A percentile compares a stretch with the other conserved stretches of the same genome.
Evolutionary conservation across 2,888 invertebrate species (phyloP).

Genomic region (Salticus scenicus): DNA sequence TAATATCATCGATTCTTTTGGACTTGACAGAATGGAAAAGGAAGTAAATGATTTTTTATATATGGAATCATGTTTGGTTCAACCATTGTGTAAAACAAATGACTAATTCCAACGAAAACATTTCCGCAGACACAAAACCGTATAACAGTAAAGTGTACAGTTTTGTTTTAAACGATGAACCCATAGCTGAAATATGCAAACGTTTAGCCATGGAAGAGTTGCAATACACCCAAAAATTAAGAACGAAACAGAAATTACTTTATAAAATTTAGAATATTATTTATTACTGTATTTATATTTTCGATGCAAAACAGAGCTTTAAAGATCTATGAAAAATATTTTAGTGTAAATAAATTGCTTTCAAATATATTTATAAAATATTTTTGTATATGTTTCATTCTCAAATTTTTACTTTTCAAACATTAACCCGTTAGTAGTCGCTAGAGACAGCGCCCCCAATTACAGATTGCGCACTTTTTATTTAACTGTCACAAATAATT

Average conservation of each 20-base stretch:
- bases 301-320: too few relatives aligned
- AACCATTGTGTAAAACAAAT: conserved; percentile 32
- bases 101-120: background rate
- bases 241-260: conserved; percentile 37
- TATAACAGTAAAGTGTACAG: conserved; percentile 10
- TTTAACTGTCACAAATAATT: too few relatives aligned
- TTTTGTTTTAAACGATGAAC: conserved; percentile 29
- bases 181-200: conserved; percentile 39
- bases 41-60: conserved; percentile 65
- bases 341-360: too few relatives aligned
- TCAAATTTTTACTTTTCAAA: too few relatives aligned
- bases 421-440: too few relatives aligned
- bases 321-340: too few relatives aligned
- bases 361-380: too few relatives aligned
- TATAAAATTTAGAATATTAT: conserved; percentile 6
- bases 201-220: conserved; percentile 45
- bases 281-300: too few relatives aligned
- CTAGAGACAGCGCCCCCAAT: too few relatives aligned
- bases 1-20: conserved; percentile 47
- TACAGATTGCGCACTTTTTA: too few relatives aligned
- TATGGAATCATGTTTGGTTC: conserved; percentile 45
- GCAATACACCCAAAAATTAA: conserved; percentile 48
- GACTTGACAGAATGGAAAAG: conserved; percentile 58
- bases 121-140: conserved; percentile 21
- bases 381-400: too few relatives aligned